Base-by-base conservation (phyloP, 1,140 invertebrate genomes). In the Chionoecetes opilio region DNA sequence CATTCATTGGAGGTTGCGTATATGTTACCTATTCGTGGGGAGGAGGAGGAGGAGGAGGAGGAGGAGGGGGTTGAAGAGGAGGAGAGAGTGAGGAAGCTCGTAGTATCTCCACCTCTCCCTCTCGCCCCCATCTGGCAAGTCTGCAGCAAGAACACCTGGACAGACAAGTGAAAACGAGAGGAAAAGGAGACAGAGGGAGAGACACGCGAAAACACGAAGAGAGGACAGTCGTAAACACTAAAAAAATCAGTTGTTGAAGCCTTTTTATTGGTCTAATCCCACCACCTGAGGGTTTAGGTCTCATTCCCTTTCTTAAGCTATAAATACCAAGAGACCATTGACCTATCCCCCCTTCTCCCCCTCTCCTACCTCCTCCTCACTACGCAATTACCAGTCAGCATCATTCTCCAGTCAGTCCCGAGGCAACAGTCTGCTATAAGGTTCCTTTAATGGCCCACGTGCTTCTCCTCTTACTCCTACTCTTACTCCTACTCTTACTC, bases 261-360 rank as follows among this genome's bases (percentile, higher is more conserved):
- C 46, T 53, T 53, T 53, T 53, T 17, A 17, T 53, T 17, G 11
- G 6, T 21, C 63, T 26, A 75, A 17, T n/a, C 63, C 63, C 21
- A 75, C 63, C 63, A 75, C 63, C 63, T n/a, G 63, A 75, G 63
- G 63, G 63, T 3, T n/a, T n/a, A n/a, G 21, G n/a, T 26, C 26
- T 26, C 63, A 75, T 75, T 75, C 63, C 63, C 63, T 75, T 75
- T 75, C 63, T 75, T 26, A 75, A 75, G 63, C 63, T 75, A 75
- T 75, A 75, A 75, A 75, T 75, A 75, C 63, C 63, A 75, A n/a
- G 63, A 75, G 63, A 75, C 63, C 63, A n/a, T 75, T 75, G 63
- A 75, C 63, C 63, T 75, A 75, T 75, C 63, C n/a, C 63, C 63
- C 63, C 63, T 75, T n/a, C 63, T n/a, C n/a, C n/a, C 63, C 63